Evolutionary conservation across 1,140 invertebrate species (phyloP), one percentile per base, ranked within the genome.

Genomic region (Trachymyrmex cornetzi): DNA sequence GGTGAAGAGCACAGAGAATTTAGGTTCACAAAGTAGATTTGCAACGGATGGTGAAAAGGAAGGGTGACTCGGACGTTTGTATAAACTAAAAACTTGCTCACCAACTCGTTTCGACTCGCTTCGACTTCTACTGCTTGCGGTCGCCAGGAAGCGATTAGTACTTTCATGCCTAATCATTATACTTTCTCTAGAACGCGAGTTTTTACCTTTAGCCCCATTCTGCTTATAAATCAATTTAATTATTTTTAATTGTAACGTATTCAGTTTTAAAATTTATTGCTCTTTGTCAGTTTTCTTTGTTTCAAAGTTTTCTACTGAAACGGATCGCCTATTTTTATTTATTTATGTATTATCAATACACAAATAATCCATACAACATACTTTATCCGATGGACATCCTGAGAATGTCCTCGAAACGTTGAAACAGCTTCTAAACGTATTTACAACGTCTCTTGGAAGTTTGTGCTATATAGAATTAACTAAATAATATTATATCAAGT

Each of bases 101-200:
- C 50, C 53, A 44, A 77, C 34, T 48, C 59, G 38, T n/a, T 77
- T 64, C 57, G 75, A 64, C 61, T 77, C 75, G 34, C 57, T 27
- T 63, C 34, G 38, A 77, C 34, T 77, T 77, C 27, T 77, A 64
- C 22, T 27, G 19, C 24, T 64, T 44, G 55, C 34, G 22, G 2
- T 34, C 34, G 75, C 34, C 57, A 64, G 75, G 22, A 77, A 77
- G 24, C 75, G 57, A 77, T 77, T 77, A 77, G 57, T 48, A 16
- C 34, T 44, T 27, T 64, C 75, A 44, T 77, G n/a, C 53, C 22
- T 38, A 11, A 44, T 77, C 74, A 63, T 77, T 61, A 61, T 61
- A 64, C 34, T 64, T 64, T 77, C 59, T 77, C 75, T 48, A 19
- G 5, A 44, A 27, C 16, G 22, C 22, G 6, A 38, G 57, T 48